Evolutionary conservation across 1,140 invertebrate genomes (phyloP).

Genomic region (Kradibia gibbosae): DNA sequence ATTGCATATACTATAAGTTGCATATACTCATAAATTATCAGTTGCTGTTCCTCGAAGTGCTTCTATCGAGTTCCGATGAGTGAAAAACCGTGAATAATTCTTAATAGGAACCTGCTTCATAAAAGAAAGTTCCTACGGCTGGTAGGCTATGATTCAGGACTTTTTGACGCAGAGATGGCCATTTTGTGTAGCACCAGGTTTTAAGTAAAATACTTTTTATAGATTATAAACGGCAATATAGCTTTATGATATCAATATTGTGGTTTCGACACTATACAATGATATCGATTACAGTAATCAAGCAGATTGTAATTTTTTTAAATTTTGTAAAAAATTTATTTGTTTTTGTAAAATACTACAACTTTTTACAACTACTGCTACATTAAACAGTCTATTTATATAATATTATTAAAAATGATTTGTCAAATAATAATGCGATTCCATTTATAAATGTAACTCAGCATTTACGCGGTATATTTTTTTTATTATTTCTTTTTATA

Average conservation of each 20-base stretch:
- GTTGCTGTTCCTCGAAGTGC: background rate
- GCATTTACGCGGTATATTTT: background rate
- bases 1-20: background rate
- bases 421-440: no score
- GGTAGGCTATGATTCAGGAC: background rate
- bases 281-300: background rate
- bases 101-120: constrained; percentile 20
- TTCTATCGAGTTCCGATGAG: constrained; percentile 15
- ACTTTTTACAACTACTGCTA: background rate
- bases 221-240: background rate
- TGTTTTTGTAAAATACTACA: background rate
- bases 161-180: background rate
- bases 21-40: constrained; percentile 1
- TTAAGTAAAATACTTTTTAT: background rate
- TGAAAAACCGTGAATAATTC: constrained; percentile 34
- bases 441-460: constrained; percentile 4
- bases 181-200: background rate
- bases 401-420: no score
- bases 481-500: background rate
- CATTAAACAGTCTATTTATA: no score
- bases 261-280: no score
- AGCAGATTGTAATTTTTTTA: background rate
- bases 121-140: constrained; percentile 23
- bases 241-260: background rate
- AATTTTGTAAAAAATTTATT: background rate